These are phyloP conservation scores for Apantesis nais DNA, from an alignment of 2,888 invertebrate species.

Conservation along the genomic window DNA sequence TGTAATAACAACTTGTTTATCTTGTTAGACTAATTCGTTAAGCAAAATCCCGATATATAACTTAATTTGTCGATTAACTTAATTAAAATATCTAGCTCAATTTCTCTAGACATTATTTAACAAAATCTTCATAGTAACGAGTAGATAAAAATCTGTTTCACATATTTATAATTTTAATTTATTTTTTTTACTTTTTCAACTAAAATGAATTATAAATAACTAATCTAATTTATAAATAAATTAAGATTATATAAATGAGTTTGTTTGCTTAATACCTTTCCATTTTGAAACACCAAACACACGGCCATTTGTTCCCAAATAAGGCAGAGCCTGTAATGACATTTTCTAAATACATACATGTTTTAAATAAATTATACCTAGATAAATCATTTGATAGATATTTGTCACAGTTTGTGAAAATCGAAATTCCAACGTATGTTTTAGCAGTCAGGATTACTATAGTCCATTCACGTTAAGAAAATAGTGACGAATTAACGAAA, in stretches of 20 bases:
- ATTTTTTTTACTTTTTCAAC: neutral
- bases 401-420: neutral
- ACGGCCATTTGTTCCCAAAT: too few species aligned
- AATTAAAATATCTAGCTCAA: neutral
- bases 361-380: neutral
- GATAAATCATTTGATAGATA: too few species aligned
- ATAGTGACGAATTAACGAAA: too few species aligned
- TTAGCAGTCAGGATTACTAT: neutral
- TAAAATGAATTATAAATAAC: neutral
- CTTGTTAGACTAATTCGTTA: neutral
- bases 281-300: neutral
- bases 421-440: neutral
- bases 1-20: neutral
- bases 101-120: neutral
- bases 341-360: neutral
- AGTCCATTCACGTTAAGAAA: too few species aligned
- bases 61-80: neutral
- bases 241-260: neutral
- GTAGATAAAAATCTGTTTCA: neutral
- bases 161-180: neutral
- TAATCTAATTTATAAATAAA: neutral
- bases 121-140: neutral
- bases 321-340: too few species aligned
- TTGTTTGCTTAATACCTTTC: neutral
- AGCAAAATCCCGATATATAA: neutral